Percentiles rank a stretch among this genome's conserved stretches.
Evolutionary conservation across 2,888 invertebrate genomes (phyloP).

Genomic region (Agriotes lineatus): DNA sequence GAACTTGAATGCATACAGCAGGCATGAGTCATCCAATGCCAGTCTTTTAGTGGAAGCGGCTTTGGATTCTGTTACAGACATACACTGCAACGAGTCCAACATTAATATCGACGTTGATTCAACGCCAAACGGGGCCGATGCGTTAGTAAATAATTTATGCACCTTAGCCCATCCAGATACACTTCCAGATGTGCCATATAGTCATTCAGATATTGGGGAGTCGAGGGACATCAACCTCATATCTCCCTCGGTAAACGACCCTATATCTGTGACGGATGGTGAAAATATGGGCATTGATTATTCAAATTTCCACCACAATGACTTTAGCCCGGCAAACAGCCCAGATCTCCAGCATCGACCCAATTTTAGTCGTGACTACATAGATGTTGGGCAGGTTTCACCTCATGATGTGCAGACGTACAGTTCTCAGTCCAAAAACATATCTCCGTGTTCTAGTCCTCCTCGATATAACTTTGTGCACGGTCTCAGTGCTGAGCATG

Average conservation of each 20-base stretch:
- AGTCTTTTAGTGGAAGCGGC: slow-evolving; percentile 80
- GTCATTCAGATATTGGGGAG: slow-evolving; percentile 58
- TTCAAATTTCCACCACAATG: slow-evolving; percentile 64
- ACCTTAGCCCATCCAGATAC: slow-evolving; percentile 60
- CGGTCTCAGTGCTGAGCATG: slow-evolving; percentile 68
- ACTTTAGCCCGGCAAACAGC: slow-evolving; percentile 66
- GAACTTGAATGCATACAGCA: slow-evolving; percentile 57
- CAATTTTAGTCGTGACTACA: slow-evolving; percentile 63
- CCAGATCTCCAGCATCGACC: slow-evolving; percentile 60
- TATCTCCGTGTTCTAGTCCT: slow-evolving; percentile 71
- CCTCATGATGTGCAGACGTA: slow-evolving; percentile 62
- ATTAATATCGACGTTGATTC: slow-evolving; percentile 62
- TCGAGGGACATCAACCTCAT: slow-evolving; percentile 63
- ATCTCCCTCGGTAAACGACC: slow-evolving; percentile 64
- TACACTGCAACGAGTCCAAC: slow-evolving; percentile 61
- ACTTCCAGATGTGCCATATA: slow-evolving; percentile 59
- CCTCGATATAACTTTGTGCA: slow-evolving; percentile 71
- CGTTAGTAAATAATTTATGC: slow-evolving; percentile 63
- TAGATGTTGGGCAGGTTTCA: slow-evolving; percentile 64
- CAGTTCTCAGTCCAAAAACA: slow-evolving; percentile 67
- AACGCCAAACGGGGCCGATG: slow-evolving; percentile 61
- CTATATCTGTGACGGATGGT: slow-evolving; percentile 63
- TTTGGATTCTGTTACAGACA: slow-evolving; percentile 72
- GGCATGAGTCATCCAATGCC: slow-evolving; percentile 74
- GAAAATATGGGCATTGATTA: slow-evolving; percentile 62